Conservation (phyloP, 2,888 invertebrate species). For the Nemotelus nigrinus region DNA sequence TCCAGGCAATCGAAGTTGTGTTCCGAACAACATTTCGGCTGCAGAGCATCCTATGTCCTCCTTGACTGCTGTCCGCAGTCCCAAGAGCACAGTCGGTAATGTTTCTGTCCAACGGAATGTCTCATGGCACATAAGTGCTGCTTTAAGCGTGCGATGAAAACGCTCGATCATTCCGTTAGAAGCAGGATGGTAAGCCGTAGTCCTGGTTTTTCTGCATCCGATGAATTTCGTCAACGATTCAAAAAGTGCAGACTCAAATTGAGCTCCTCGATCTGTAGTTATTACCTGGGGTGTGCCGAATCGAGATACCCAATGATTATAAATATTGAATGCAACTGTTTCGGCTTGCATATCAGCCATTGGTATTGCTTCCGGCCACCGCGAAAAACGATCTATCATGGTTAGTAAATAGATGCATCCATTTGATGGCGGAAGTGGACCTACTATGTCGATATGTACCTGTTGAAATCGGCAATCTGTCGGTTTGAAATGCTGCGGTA, state of each 20-base stretch:
- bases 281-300: conserved; percentile 45
- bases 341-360: conserved; percentile 38
- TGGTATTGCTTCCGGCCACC: conserved; percentile 23
- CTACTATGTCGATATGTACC: conserved; percentile 45
- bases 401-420: too few relatives aligned
- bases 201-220: conserved; percentile 23
- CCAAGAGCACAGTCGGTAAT: conserved; percentile 17
- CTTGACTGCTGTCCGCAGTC: conserved; percentile 2
- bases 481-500: conserved; percentile 47
- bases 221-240: conserved; percentile 14
- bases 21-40: conserved; percentile 19
- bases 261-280: conserved; percentile 42
- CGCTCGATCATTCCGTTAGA: conserved; percentile 40
- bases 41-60: background rate
- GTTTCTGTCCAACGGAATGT: conserved; percentile 19
- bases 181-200: conserved; percentile 44
- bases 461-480: conserved; percentile 40
- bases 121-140: conserved; percentile 26
- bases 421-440: background rate
- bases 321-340: conserved; percentile 49
- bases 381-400: too few relatives aligned
- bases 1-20: conserved; percentile 25
- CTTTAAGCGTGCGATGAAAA: conserved; percentile 2
- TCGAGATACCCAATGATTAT: conserved; percentile 30
- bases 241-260: conserved; percentile 43